Percentiles rank a stretch among this genome's conserved stretches.
Conservation (phyloP, 1,140 invertebrate genomes). For the Drosophila sp. region DNA sequence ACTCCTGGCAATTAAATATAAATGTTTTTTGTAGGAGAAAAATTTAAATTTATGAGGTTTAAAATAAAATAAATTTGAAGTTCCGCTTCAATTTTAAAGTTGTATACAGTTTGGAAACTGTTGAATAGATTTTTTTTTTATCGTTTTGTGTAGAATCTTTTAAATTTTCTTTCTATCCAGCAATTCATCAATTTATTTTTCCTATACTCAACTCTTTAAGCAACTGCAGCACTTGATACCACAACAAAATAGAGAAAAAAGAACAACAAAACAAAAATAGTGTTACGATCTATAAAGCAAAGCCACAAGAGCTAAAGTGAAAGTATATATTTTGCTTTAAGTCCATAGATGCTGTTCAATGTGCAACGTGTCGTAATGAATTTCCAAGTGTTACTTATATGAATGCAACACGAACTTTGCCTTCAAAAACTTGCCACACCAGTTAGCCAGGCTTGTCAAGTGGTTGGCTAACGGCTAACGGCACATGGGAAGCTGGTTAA, state of each 20-base stretch:
- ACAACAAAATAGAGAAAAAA: too few relatives aligned
- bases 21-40: too few relatives aligned
- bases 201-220: background rate
- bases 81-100: too few relatives aligned
- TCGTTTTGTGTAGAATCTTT: too few relatives aligned
- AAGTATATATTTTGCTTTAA: conserved; percentile 13
- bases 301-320: conserved; percentile 16
- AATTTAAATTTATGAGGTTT: too few relatives aligned
- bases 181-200: too few relatives aligned
- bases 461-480: conserved; percentile 40
- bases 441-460: conserved; percentile 35
- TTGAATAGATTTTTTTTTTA: too few relatives aligned
- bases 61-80: too few relatives aligned
- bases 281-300: conserved; percentile 8
- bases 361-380: conserved; percentile 24
- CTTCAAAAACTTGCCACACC: conserved; percentile 37
- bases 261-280: background rate
- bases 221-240: too few relatives aligned
- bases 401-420: conserved; percentile 29
- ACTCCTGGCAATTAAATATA: too few relatives aligned
- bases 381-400: conserved; percentile 1
- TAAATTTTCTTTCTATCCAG: too few relatives aligned
- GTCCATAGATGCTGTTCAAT: conserved; percentile 10
- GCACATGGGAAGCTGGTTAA: conserved; percentile 24
- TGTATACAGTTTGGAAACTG: too few relatives aligned